Evolutionary conservation across 2,888 invertebrate species (phyloP).

Genomic region (Dolichopus griseipennis): DNA sequence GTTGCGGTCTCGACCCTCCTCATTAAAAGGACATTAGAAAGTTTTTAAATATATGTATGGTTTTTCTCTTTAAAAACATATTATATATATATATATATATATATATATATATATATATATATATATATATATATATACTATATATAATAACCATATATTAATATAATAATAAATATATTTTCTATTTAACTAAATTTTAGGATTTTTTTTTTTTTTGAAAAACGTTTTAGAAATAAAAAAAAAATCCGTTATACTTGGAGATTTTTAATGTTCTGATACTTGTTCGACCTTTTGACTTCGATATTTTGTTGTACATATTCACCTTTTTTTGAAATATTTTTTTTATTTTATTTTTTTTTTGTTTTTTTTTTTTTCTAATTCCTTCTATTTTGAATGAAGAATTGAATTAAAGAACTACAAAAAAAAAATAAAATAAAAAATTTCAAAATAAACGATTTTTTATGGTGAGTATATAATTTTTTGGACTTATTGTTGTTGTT

Average conservation of each 20-base stretch:
- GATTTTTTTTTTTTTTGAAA: not conserved
- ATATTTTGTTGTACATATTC: not conserved
- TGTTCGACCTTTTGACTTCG: not conserved
- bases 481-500: not conserved
- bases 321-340: not conserved
- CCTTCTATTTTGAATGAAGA: too few relatives aligned
- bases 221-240: too few relatives aligned
- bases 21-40: slow-evolving; percentile 17
- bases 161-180: too few relatives aligned
- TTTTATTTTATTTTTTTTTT: not conserved
- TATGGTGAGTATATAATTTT: not conserved
- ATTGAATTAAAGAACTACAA: too few relatives aligned
- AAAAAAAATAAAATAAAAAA: too few relatives aligned
- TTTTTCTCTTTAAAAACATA: not conserved
- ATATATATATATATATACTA: too few relatives aligned
- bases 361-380: not conserved
- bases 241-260: not conserved
- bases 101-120: too few relatives aligned
- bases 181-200: too few relatives aligned
- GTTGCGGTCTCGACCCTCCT: slow-evolving; percentile 16
- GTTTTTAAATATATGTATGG: not conserved
- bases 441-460: too few relatives aligned
- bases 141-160: too few relatives aligned
- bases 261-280: not conserved
- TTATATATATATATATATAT: too few relatives aligned